Evolutionary conservation across 2,888 invertebrate species (phyloP).

Genomic region (Sinelater perroti): DNA sequence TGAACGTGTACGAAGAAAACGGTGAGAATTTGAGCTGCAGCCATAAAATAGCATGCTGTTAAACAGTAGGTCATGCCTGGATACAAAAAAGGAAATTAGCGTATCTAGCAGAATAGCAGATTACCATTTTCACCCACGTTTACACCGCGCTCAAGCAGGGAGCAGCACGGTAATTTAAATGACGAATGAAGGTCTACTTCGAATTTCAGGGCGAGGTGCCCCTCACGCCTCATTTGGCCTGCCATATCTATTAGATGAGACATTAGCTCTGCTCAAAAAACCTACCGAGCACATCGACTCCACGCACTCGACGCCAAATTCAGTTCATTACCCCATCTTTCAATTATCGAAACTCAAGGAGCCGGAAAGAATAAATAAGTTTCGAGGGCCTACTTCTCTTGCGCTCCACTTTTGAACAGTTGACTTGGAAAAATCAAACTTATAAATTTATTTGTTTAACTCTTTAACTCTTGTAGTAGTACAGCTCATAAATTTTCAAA

Average conservation of each 20-base stretch:
- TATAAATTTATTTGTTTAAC: too few species aligned
- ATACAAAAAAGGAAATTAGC: neutral
- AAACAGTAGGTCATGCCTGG: too few species aligned
- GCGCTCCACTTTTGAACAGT: too few species aligned
- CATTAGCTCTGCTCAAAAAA: slow-evolving; percentile 5
- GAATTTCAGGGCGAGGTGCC: neutral
- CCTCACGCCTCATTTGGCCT: slow-evolving; percentile 7
- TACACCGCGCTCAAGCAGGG: neutral
- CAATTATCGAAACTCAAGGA: too few species aligned
- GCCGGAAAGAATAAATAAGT: too few species aligned
- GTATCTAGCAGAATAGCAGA: neutral
- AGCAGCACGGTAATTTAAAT: slow-evolving; percentile 10
- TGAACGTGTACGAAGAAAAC: too few species aligned
- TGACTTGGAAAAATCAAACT: too few species aligned
- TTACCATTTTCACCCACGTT: neutral
- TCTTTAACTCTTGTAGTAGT: too few species aligned
- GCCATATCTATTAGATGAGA: slow-evolving; percentile 10
- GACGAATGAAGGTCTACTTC: slow-evolving; percentile 16
- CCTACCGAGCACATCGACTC: neutral
- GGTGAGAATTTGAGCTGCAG: too few species aligned
- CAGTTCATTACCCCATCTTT: neutral
- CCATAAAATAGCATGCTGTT: too few species aligned
- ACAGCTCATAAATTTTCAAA: too few species aligned
- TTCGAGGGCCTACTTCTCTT: too few species aligned
- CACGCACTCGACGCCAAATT: neutral